These are phyloP conservation scores for Drosophila teissieri DNA, from an alignment of 1,140 invertebrate genomes.

Conservation along the genomic window DNA sequence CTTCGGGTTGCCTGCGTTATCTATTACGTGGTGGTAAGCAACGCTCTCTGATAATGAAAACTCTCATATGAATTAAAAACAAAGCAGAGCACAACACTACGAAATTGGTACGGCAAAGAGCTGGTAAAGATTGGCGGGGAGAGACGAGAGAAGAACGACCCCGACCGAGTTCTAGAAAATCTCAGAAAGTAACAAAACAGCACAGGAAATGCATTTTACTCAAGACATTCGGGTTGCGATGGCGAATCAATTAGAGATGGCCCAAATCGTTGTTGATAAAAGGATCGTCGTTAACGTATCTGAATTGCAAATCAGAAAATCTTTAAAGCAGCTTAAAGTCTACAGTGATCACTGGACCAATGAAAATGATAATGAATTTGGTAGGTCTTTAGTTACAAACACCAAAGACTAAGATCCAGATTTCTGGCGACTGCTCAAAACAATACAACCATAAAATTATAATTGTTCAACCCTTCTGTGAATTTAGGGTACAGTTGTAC, in stretches of 20 bases:
- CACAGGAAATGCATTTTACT: slow-evolving; percentile 31
- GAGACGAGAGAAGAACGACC: slow-evolving; percentile 23
- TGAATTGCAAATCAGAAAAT: slow-evolving; percentile 22
- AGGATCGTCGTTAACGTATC: slow-evolving; percentile 7
- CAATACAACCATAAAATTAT: not conserved
- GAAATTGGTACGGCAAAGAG: slow-evolving; percentile 48
- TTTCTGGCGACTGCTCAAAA: too few species aligned
- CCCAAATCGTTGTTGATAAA: slow-evolving; percentile 11
- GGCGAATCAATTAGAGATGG: slow-evolving; percentile 20
- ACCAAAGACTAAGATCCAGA: too few species aligned
- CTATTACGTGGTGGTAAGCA: slow-evolving; percentile 68
- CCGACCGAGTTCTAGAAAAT: slow-evolving; percentile 42
- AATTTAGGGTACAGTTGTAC: not conserved
- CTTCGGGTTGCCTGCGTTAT: slow-evolving; percentile 60
- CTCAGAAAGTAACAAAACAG: slow-evolving; percentile 15
- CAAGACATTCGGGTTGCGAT: not conserved
- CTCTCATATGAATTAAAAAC: slow-evolving; percentile 15
- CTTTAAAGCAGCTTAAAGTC: too few species aligned
- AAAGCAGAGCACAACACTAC: slow-evolving; percentile 9
- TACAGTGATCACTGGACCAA: not conserved
- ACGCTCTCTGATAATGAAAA: slow-evolving; percentile 56
- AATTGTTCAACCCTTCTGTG: not conserved
- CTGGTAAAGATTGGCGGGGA: slow-evolving; percentile 33
- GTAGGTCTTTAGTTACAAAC: not conserved
- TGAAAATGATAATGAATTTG: not conserved